phyloP scores from a whole-genome alignment of 2,797 vertebrate genomes.

The Epinephelus awoara region DNA sequence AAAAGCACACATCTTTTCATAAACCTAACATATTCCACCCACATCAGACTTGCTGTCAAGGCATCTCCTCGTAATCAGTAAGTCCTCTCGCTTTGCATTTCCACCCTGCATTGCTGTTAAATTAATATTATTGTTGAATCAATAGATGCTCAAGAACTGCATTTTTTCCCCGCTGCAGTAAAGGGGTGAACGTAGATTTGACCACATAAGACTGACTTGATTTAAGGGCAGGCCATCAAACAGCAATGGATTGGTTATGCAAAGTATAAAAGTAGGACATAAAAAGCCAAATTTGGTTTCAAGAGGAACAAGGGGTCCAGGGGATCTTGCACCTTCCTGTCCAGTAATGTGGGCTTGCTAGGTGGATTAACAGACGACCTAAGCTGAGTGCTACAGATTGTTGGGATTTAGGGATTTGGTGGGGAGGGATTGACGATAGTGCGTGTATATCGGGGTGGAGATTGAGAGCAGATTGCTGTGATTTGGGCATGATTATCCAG shows the following conservation, averaged over 20 bases:
- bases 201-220: not conserved
- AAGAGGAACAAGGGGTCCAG: slow-evolving; percentile 53
- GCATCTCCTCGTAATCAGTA: slow-evolving; percentile 27
- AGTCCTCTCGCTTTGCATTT: slow-evolving; percentile 34
- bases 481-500: slow-evolving; percentile 85
- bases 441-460: slow-evolving; percentile 80
- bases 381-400: slow-evolving; percentile 84
- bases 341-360: slow-evolving; percentile 77
- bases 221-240: slow-evolving; percentile 33
- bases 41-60: slow-evolving; percentile 45
- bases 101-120: slow-evolving; percentile 10
- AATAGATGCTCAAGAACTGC: slow-evolving; percentile 12
- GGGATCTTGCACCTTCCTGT: slow-evolving; percentile 69
- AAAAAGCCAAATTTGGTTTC: slow-evolving; percentile 45
- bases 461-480: slow-evolving; percentile 87
- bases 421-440: slow-evolving; percentile 79
- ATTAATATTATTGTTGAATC: slow-evolving; percentile 34
- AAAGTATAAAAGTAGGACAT: slow-evolving; percentile 8
- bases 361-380: slow-evolving; percentile 79
- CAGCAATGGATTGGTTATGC: slow-evolving; percentile 3
- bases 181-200: slow-evolving; percentile 3
- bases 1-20: slow-evolving; percentile 37
- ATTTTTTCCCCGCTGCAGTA: slow-evolving; percentile 1
- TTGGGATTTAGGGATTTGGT: slow-evolving; percentile 89
- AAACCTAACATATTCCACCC: slow-evolving; percentile 46